Evolutionary conservation across 2,113 vertebrate genomes (phyloP).

Genomic region (Urocynchramus pylzowi): DNA sequence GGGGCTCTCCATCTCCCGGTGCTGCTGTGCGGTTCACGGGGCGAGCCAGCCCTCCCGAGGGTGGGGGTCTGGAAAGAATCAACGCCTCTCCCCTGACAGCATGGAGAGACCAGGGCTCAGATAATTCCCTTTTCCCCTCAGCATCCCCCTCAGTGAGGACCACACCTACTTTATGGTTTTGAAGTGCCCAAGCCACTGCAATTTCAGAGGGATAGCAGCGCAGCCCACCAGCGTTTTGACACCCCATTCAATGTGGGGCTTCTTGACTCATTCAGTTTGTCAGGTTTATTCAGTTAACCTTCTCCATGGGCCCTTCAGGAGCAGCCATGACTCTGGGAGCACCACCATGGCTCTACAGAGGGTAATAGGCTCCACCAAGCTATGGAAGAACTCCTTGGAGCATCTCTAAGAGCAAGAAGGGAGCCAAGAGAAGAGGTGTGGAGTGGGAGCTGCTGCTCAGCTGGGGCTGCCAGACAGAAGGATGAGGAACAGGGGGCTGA

Average conservation of each 20-base stretch:
- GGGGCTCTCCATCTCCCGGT: background rate
- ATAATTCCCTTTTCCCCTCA: background rate
- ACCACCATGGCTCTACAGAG: fast-evolving
- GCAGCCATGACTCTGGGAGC: background rate
- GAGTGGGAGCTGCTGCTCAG: background rate
- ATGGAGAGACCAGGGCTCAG: background rate
- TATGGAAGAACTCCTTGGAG: fast-evolving
- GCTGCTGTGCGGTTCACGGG: too few species aligned
- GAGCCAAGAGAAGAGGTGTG: fast-evolving
- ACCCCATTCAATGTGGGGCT: background rate
- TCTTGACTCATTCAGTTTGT: background rate
- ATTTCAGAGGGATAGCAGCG: background rate
- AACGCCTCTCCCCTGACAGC: background rate
- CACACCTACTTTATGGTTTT: background rate
- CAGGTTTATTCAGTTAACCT: background rate
- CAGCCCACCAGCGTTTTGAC: background rate
- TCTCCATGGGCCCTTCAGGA: background rate
- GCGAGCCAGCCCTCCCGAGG: too few species aligned
- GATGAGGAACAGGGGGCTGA: background rate
- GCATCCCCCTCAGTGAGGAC: background rate
- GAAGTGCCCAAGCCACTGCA: background rate
- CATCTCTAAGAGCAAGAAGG: background rate
- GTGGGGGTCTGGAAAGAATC: background rate
- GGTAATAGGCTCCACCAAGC: background rate
- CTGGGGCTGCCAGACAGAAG: background rate